phyloP scores from a whole-genome alignment of 2,113 vertebrate genomes.

The Ptilorrhoa leucosticta region DNA sequence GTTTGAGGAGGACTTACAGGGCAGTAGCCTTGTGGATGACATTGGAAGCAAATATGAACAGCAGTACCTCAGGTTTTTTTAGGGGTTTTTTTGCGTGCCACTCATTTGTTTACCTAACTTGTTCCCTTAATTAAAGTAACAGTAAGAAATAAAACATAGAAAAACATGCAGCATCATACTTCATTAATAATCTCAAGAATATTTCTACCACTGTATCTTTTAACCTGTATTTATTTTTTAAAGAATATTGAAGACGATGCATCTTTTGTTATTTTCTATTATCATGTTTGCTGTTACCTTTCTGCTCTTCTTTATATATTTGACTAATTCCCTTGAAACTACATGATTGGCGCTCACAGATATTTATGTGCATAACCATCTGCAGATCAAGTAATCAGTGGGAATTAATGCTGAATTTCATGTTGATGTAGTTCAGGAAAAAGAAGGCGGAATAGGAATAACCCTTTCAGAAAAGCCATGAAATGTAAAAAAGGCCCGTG shows the following conservation, averaged over 20 bases:
- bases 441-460: background rate
- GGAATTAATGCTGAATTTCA: conserved; percentile 1
- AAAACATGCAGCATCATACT: background rate
- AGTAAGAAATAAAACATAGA: background rate
- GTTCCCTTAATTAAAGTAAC: background rate
- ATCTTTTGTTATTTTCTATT: background rate
- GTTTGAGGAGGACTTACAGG: background rate
- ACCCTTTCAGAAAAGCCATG: background rate
- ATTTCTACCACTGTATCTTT: background rate
- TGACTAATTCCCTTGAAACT: background rate
- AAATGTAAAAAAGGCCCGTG: background rate
- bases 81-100: background rate
- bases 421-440: background rate
- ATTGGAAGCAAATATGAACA: background rate
- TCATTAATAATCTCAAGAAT: background rate
- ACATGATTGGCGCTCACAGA: background rate
- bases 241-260: background rate
- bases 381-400: background rate
- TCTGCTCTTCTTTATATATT: background rate
- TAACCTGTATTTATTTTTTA: background rate
- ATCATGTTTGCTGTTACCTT: background rate
- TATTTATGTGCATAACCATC: background rate
- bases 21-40: background rate
- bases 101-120: background rate
- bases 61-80: background rate